Evolutionary conservation across 2,888 invertebrate genomes (phyloP), one percentile per base, ranked within the genome.

Genomic region (Thelaira solivaga): DNA sequence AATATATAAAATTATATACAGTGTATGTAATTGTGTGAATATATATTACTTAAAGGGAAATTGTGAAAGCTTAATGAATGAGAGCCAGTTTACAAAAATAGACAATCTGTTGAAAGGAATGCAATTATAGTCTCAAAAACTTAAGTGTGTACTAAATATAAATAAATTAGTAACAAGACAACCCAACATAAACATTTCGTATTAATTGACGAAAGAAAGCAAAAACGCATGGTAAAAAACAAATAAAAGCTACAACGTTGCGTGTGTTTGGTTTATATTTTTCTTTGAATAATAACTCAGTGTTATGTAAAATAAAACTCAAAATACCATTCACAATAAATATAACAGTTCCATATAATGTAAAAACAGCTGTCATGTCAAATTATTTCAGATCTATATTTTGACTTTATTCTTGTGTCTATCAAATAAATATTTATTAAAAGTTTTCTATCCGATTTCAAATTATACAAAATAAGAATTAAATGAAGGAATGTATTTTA

Each of bases 351-450:
- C 8, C 43, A 31, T 26, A 26, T 31, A 6, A 24, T 68, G 51
- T 61, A 49, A 47, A 20, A 67, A 68, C 76, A 77, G 76, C 72
- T 77, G 76, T 36, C 57, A 39, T 71, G 65, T 69, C 75, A 76
- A 73, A 24, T 43, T 49, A 4, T 49, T 71, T 39, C 7, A 18
- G 53, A 53, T 61, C 1, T 3, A 16, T 26, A n/a, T 57, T 76
- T 69, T 76, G 22, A 36, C 41, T 41, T 61, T 62, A 18, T 62
- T 67, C 55, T 68, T 62, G 45, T 39, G 8, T 62, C 13, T 68
- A 18, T 39, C 20, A 24, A 55, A 57, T 41, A 69, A 68, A 62
- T 57, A 61, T 72, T 49, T 61, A 59, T 39, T 18, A 65, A 61
- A n/a, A 11, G 22, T 41, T 24, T 36, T 10, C 36, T 18, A 71